phyloP scores from a whole-genome alignment of 2,888 invertebrate genomes.

The Lycocerus yunnanus region DNA sequence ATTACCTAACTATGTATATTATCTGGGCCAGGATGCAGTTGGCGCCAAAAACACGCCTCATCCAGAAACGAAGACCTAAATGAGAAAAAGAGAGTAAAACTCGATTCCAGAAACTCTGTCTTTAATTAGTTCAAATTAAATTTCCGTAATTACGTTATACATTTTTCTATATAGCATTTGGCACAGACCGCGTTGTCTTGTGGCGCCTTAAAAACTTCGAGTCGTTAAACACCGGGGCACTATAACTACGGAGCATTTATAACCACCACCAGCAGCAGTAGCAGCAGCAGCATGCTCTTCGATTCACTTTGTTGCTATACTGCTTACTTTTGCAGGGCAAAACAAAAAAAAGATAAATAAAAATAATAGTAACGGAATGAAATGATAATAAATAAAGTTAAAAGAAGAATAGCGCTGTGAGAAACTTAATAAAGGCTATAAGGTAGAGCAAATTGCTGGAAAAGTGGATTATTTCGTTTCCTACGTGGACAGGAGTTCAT shows the following conservation, averaged over 20 bases:
- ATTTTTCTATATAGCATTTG: conserved; percentile 44
- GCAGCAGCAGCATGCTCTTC: neutral
- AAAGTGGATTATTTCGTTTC: conserved; percentile 55
- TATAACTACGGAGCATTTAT: conserved; percentile 23
- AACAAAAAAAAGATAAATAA: conserved; percentile 23
- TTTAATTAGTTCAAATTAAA: conserved; percentile 57
- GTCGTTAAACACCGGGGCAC: conserved; percentile 30
- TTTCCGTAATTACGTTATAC: conserved; percentile 53
- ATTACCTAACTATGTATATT: conserved; percentile 54
- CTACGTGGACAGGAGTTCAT: conserved; percentile 56
- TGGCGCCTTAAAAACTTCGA: conserved; percentile 28
- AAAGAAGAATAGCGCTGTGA: conserved; percentile 32
- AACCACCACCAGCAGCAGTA: neutral
- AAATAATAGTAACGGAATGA: conserved; percentile 29
- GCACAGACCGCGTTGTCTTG: conserved; percentile 35
- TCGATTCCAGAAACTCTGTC: conserved; percentile 41
- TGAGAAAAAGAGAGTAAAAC: conserved; percentile 41
- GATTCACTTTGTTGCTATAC: conserved; percentile 15
- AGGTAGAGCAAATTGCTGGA: conserved; percentile 54
- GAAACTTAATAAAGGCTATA: conserved; percentile 48
- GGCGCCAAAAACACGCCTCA: conserved; percentile 43
- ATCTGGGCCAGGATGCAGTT: conserved; percentile 47
- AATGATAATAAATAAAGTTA: conserved; percentile 30
- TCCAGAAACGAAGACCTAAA: conserved; percentile 26
- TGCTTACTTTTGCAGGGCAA: conserved; percentile 11